Conservation (phyloP, 2,113 vertebrate species). For the Xenopus borealis region DNA sequence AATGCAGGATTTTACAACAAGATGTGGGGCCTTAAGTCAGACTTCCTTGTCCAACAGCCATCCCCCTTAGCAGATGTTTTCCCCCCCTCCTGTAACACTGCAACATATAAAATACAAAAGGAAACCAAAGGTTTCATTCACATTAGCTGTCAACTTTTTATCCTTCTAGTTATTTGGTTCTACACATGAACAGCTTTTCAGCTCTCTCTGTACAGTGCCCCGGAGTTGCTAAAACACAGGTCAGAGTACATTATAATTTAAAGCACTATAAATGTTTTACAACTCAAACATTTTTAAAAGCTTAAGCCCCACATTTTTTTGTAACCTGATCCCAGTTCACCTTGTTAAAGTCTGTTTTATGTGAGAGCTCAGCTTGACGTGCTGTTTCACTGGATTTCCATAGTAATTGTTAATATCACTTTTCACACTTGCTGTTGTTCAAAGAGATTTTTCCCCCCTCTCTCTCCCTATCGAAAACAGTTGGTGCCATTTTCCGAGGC, state of each 20-base stretch:
- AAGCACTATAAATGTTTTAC: constrained; percentile 73
- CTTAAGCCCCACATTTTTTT: constrained; percentile 64
- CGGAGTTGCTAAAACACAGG: constrained; percentile 67
- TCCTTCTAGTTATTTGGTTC: not conserved
- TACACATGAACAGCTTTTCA: constrained; percentile 14
- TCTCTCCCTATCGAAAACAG: constrained; percentile 47
- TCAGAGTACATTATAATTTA: constrained; percentile 74
- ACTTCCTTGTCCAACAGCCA: not conserved
- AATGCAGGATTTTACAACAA: no score
- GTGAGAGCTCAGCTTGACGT: constrained; percentile 53
- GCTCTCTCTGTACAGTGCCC: constrained; percentile 50
- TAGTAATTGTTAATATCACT: constrained; percentile 54
- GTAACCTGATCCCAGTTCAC: constrained; percentile 69
- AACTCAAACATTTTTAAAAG: constrained; percentile 64
- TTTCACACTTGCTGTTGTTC: constrained; percentile 49
- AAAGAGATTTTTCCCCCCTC: constrained; percentile 32
- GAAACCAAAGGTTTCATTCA: not conserved
- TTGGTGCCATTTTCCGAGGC: constrained; percentile 42
- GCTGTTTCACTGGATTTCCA: constrained; percentile 49
- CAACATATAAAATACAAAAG: not conserved
- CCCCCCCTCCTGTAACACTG: no score
- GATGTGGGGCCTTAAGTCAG: no score
- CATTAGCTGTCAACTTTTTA: not conserved
- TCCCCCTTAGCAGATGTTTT: not conserved
- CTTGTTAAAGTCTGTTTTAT: constrained; percentile 76